Evolutionary conservation across 2,888 invertebrate genomes (phyloP).

Genomic region (Andricus curvator): DNA sequence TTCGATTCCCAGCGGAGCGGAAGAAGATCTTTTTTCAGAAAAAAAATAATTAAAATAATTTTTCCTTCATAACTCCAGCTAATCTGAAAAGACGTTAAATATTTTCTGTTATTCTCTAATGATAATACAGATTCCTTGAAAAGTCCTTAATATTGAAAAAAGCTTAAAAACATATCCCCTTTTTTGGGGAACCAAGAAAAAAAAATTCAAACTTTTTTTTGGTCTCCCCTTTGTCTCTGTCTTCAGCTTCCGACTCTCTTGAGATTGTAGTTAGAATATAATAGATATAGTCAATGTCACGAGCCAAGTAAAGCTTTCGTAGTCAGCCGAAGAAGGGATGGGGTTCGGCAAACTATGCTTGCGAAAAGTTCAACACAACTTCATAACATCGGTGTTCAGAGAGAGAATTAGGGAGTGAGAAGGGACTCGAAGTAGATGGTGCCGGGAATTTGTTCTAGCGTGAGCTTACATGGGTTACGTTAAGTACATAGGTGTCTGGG

Average conservation of each 20-base stretch:
- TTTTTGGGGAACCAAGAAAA: no score
- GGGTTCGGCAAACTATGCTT: conserved; percentile 75
- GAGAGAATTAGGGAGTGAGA: conserved; percentile 64
- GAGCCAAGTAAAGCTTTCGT: conserved; percentile 67
- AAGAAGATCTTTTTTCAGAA: no score
- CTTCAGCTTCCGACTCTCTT: background rate
- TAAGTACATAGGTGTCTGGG: conserved; percentile 77
- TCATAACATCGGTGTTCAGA: conserved; percentile 73
- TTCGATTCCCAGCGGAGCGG: no score
- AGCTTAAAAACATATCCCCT: no score
- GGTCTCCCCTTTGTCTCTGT: no score
- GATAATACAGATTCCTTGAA: no score
- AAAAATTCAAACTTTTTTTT: no score
- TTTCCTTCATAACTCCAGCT: no score
- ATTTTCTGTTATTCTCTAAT: no score
- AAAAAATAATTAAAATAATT: no score
- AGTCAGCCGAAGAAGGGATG: conserved; percentile 65
- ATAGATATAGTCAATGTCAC: conserved; percentile 58
- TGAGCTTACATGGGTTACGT: conserved; percentile 78
- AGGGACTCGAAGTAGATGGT: conserved; percentile 65
- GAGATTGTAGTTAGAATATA: background rate
- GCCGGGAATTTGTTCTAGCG: conserved; percentile 76
- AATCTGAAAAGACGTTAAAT: no score
- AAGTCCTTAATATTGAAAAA: no score
- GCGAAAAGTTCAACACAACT: conserved; percentile 78